phyloP scores from a whole-genome alignment of 1,140 invertebrate species.

The Choristoneura fumiferana region DNA sequence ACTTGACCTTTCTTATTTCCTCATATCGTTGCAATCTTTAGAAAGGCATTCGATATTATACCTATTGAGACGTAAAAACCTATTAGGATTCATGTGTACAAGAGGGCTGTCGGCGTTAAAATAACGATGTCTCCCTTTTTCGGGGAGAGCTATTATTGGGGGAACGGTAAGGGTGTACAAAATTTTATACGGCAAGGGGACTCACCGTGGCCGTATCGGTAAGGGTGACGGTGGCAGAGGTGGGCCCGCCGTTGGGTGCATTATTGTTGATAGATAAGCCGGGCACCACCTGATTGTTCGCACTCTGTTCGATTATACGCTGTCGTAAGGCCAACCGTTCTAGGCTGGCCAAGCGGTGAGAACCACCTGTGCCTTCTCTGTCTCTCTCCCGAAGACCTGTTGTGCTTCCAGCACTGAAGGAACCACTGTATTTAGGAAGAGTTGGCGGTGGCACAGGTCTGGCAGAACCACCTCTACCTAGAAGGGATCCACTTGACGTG shows the following conservation, averaged over 20 bases:
- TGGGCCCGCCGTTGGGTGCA: slow-evolving; percentile 52
- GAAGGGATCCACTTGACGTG: slow-evolving; percentile 66
- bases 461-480: slow-evolving; percentile 65
- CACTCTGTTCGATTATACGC: slow-evolving; percentile 82
- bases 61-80: slow-evolving; percentile 19
- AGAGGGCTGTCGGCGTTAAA: slow-evolving; percentile 53
- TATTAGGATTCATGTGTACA: slow-evolving; percentile 27
- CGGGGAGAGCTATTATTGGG: slow-evolving; percentile 64
- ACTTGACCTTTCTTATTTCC: no score
- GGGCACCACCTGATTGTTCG: slow-evolving; percentile 64
- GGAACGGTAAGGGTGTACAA: slow-evolving; percentile 65
- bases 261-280: slow-evolving; percentile 32
- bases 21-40: no score
- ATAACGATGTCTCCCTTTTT: slow-evolving; percentile 59
- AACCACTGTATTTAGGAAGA: slow-evolving; percentile 81
- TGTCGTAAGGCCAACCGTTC: slow-evolving; percentile 85
- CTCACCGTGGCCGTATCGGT: slow-evolving; percentile 76
- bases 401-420: slow-evolving; percentile 72
- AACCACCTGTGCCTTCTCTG: slow-evolving; percentile 78
- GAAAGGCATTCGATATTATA: background rate
- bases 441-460: slow-evolving; percentile 83
- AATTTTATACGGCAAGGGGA: slow-evolving; percentile 55
- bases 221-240: slow-evolving; percentile 71
- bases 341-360: slow-evolving; percentile 83
- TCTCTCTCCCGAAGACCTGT: slow-evolving; percentile 74